Evolutionary conservation across 2,888 invertebrate genomes (phyloP).

Genomic region (Auanema sp.): DNA sequence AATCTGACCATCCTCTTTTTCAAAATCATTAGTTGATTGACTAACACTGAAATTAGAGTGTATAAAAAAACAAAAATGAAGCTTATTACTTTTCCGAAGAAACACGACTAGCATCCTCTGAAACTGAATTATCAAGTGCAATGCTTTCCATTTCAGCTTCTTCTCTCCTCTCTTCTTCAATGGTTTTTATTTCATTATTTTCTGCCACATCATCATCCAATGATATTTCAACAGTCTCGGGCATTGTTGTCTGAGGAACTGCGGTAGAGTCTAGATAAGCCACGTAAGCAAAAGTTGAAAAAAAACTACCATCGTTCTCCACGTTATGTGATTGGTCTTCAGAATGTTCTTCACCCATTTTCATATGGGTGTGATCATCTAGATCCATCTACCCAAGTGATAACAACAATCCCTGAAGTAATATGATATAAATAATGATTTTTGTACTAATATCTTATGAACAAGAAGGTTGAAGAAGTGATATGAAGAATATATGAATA

Average conservation of each 20-base stretch:
- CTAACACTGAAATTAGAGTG: background rate
- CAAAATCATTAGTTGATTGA: background rate
- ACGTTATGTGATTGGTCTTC: background rate
- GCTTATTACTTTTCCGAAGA: slow-evolving; percentile 1
- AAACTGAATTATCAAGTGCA: slow-evolving; percentile 14
- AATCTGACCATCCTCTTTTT: background rate
- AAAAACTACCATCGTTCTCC: background rate
- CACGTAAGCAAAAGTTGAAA: slow-evolving; percentile 4
- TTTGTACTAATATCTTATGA: background rate
- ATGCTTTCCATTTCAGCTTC: slow-evolving; percentile 22
- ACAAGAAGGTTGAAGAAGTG: background rate
- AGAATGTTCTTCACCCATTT: background rate
- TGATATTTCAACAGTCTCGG: background rate
- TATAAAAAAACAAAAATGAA: background rate
- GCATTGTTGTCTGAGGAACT: background rate
- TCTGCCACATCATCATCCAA: background rate
- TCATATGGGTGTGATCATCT: background rate
- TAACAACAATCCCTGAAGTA: background rate
- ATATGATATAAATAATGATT: slow-evolving; percentile 1
- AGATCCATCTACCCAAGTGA: background rate
- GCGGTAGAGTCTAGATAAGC: slow-evolving; percentile 1
- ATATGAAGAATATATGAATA: background rate
- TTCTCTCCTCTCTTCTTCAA: slow-evolving; percentile 18
- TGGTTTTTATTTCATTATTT: slow-evolving; percentile 6
- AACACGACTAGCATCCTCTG: slow-evolving; percentile 1